Evolutionary conservation across 2,113 vertebrate genomes (phyloP).

Genomic region (Eclectus roratus): DNA sequence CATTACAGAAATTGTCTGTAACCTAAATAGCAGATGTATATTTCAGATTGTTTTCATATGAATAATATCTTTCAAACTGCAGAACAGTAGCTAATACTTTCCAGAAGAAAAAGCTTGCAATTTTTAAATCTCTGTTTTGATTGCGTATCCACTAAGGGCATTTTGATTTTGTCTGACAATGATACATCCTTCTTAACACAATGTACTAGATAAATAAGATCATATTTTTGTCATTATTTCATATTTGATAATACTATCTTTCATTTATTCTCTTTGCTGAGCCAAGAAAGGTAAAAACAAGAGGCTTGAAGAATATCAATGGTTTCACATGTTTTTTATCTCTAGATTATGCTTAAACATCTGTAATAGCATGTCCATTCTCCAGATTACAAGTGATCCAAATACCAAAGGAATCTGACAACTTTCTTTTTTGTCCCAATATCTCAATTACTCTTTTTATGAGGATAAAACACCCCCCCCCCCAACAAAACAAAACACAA

Average conservation of each 20-base stretch:
- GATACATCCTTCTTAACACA: neutral
- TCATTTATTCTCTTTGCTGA: neutral
- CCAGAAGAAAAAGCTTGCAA: neutral
- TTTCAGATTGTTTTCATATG: neutral
- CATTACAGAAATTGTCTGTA: neutral
- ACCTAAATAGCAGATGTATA: neutral
- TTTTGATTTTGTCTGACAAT: neutral
- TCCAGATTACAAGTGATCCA: conserved; percentile 8
- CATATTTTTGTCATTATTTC: neutral
- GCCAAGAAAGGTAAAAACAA: neutral
- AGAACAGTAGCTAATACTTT: neutral
- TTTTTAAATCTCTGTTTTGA: neutral
- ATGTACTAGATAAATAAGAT: neutral
- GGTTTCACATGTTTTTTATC: neutral
- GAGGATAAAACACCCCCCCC: neutral
- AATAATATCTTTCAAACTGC: neutral
- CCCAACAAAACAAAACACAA: neutral
- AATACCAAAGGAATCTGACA: conserved; percentile 21
- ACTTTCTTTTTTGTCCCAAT: conserved; percentile 19
- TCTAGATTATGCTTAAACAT: conserved; percentile 21
- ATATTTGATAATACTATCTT: neutral
- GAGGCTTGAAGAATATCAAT: neutral
- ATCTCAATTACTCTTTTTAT: conserved; percentile 26
- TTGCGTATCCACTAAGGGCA: neutral
- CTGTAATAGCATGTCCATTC: conserved; percentile 18